These are phyloP conservation scores for Liolophura sinensis DNA, from an alignment of 1,140 invertebrate species.

Conservation along the genomic window DNA sequence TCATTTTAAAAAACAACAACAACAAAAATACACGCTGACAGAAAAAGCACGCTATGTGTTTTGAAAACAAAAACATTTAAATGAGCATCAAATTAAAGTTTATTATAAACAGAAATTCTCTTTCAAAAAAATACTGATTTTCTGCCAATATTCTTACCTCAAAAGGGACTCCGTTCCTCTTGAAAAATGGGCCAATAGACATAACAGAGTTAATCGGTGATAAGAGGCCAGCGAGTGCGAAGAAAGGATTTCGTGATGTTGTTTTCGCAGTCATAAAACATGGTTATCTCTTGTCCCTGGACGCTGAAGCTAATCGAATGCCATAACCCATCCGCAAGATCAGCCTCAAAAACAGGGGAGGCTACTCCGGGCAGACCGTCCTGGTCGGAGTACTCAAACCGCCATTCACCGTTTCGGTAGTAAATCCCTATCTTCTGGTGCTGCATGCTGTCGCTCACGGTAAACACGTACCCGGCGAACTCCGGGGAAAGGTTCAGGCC, in stretches of 20 bases:
- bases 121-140: not conserved
- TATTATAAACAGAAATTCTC: conserved; percentile 2
- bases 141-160: conserved; percentile 22
- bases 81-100: not conserved
- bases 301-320: conserved; percentile 41
- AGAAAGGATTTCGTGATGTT: conserved; percentile 25
- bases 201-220: conserved; percentile 39
- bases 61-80: not conserved
- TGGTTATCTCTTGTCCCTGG: conserved; percentile 21
- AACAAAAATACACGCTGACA: too few relatives aligned
- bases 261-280: conserved; percentile 44
- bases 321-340: conserved; percentile 34
- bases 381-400: conserved; percentile 28
- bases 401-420: not conserved
- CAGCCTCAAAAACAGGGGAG: conserved; percentile 31
- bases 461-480: conserved; percentile 39
- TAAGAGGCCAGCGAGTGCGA: conserved; percentile 17
- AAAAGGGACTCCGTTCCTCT: conserved; percentile 31
- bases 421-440: conserved; percentile 34
- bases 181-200: conserved; percentile 44
- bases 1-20: too few relatives aligned
- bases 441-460: conserved; percentile 44
- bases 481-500: conserved; percentile 25
- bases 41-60: not conserved
- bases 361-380: conserved; percentile 19